phyloP scores from a whole-genome alignment of 2,888 invertebrate genomes.

The Eupithecia subumbrata region DNA sequence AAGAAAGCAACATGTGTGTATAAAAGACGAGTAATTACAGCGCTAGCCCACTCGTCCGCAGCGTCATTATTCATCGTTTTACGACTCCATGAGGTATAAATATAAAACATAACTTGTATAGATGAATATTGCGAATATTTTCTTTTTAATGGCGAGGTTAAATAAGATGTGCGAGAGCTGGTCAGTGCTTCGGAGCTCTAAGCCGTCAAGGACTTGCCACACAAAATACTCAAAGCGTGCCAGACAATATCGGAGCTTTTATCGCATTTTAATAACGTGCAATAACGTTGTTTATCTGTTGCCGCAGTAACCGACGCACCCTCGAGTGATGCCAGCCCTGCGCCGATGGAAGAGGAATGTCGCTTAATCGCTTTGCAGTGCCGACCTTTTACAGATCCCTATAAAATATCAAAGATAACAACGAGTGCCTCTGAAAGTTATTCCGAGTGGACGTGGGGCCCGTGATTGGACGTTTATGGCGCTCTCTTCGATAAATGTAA shows the following conservation, averaged over 20 bases:
- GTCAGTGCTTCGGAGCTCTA: constrained; percentile 66
- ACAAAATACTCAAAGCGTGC: constrained; percentile 70
- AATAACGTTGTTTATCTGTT: constrained; percentile 71
- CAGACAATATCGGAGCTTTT: constrained; percentile 66
- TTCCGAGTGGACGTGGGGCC: constrained; percentile 65
- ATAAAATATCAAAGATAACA: constrained; percentile 84
- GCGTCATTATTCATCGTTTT: constrained; percentile 84
- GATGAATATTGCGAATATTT: constrained; percentile 82
- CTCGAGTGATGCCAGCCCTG: constrained; percentile 47
- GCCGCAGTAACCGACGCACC: constrained; percentile 54
- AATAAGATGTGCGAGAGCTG: constrained; percentile 77
- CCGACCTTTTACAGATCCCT: constrained; percentile 82
- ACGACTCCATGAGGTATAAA: constrained; percentile 83
- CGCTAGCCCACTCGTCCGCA: constrained; percentile 80
- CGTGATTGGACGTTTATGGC: constrained; percentile 81
- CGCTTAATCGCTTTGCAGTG: constrained; percentile 77
- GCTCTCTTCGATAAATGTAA: constrained; percentile 73
- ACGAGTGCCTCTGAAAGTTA: constrained; percentile 72
- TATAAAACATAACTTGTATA: constrained; percentile 83
- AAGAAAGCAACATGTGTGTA: constrained; percentile 78
- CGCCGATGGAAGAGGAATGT: constrained; percentile 71
- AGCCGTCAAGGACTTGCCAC: constrained; percentile 55
- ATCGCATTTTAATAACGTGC: constrained; percentile 77
- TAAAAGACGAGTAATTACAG: constrained; percentile 80
- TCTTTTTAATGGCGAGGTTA: constrained; percentile 82